phyloP scores from a whole-genome alignment of 1,140 invertebrate species.

The Diuraphis noxia region DNA sequence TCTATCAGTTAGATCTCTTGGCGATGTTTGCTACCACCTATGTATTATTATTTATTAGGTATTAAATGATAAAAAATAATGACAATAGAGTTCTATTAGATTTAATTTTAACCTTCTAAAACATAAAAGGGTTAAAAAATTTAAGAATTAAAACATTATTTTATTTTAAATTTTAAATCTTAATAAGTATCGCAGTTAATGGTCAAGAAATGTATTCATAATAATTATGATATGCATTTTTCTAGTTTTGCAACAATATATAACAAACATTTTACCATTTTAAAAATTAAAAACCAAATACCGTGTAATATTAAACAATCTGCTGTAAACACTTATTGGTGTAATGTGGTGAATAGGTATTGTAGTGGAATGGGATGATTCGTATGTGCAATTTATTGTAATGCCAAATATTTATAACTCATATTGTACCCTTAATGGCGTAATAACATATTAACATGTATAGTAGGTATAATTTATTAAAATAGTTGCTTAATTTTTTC shows the following conservation, averaged over 20 bases:
- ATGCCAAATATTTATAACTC: neutral
- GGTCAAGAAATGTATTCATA: slow-evolving; percentile 2
- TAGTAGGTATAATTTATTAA: neutral
- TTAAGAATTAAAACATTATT: neutral
- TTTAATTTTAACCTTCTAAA: too few species aligned
- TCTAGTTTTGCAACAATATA: neutral
- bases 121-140: neutral
- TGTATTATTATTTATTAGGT: neutral
- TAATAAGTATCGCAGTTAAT: neutral
- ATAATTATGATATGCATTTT: neutral
- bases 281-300: neutral
- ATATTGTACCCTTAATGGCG: neutral
- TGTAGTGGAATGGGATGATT: neutral
- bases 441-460: too few species aligned
- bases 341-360: neutral
- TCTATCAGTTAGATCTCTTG: neutral
- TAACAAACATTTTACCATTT: neutral
- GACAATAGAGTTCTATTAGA: neutral
- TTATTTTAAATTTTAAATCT: neutral
- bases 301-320: neutral
- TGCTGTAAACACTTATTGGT: neutral
- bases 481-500: neutral
- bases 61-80: neutral
- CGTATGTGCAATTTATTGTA: neutral
- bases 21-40: neutral